Evolutionary conservation across 2,888 invertebrate genomes (phyloP), one percentile per base, ranked within the genome.

Genomic region (Drosophila prostipennis): DNA sequence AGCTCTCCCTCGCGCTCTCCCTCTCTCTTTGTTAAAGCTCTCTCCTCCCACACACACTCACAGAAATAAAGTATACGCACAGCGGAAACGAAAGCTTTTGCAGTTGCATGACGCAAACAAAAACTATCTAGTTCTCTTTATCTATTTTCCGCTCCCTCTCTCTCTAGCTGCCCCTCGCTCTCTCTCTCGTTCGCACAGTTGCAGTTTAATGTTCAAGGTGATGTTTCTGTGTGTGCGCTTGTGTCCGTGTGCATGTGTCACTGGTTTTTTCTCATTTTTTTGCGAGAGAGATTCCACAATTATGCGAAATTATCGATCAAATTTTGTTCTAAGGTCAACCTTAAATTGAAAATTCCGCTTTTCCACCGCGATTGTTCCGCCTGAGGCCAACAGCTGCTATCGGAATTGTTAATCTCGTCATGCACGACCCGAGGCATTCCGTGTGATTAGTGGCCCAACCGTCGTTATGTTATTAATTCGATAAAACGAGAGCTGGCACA

Each of bases 221-320:
- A 90, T 63, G 19, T 71, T 42, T 73, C 54, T 60, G 45, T 46
- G 45, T 53, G 40, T 56, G 34, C 56, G 51, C 55, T 55, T 72
- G 42, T 72, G 56, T 59, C 46, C 53, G 46, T 68, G 63, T 72
- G 32, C 48, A 16, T 83, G 82, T 81, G 79, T 81, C 82, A 81
- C 74, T 75, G 48, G 48, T 55, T 80, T 77, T 71, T 59, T 67
- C 42, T 57, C 61, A 71, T 69, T 72, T 71, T 39, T 39, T 51
- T 63, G 57, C 70, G 53, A 58, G 57, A 56, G 59, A 70, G 65
- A 71, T 63, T 73, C 74, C 72, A 72, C 79, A 90, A 84, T 90
- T 89, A 89, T 90, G 89, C 83, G 90, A 89, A 90, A 89, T 86
- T 90, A 89, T 89, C 81, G 89, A 89, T 90, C 85, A 87, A 80